phyloP scores from a whole-genome alignment of 1,140 invertebrate genomes.

The Papilio helenus region DNA sequence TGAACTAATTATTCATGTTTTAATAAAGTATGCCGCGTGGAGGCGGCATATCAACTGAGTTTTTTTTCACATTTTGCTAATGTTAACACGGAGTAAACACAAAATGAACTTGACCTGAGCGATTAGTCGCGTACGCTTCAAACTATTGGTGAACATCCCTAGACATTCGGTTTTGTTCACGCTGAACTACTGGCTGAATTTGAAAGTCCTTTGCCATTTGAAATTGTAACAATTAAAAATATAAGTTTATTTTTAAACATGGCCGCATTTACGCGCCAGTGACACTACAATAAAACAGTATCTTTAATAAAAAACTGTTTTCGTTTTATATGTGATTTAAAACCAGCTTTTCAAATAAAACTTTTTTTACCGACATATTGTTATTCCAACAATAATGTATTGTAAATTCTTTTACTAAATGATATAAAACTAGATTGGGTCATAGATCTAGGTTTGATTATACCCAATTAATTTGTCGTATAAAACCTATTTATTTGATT shows the following conservation, averaged over 20 bases:
- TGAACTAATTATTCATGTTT: slow-evolving; percentile 35
- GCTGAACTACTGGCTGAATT: not conserved
- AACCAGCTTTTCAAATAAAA: not conserved
- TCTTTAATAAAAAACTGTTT: not conserved
- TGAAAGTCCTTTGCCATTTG: not conserved
- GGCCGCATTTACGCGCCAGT: slow-evolving; percentile 7
- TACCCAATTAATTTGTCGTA: slow-evolving; percentile 33
- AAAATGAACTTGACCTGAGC: slow-evolving; percentile 74
- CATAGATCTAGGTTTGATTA: slow-evolving; percentile 14
- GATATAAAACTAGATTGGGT: slow-evolving; percentile 6
- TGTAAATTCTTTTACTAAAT: not conserved
- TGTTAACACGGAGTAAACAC: slow-evolving; percentile 60
- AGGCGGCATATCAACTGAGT: slow-evolving; percentile 61
- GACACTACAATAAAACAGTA: not conserved
- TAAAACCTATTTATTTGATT: slow-evolving; percentile 41
- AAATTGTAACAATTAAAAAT: not conserved
- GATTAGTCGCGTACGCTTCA: slow-evolving; percentile 58
- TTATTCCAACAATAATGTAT: not conserved
- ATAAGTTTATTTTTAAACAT: slow-evolving; percentile 10
- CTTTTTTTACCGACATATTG: not conserved
- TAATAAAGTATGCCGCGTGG: slow-evolving; percentile 47
- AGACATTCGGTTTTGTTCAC: slow-evolving; percentile 17
- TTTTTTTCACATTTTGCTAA: slow-evolving; percentile 78
- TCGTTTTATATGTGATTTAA: not conserved
- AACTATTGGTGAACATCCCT: slow-evolving; percentile 21